phyloP scores from a whole-genome alignment of 1,140 invertebrate species.

The Zaprionus vittiger region DNA sequence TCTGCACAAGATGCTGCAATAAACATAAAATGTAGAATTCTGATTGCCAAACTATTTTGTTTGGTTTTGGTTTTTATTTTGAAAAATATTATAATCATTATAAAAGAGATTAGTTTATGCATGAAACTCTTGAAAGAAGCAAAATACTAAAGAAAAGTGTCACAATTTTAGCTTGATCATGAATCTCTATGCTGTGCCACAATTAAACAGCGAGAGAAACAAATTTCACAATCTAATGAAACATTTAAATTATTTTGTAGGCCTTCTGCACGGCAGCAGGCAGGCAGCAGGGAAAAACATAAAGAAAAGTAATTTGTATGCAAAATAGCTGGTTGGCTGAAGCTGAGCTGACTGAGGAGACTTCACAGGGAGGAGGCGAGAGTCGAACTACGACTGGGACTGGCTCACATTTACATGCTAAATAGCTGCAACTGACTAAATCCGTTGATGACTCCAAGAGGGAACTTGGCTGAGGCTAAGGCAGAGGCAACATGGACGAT shows the following conservation, averaged over 20 bases:
- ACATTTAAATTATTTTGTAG: slow-evolving; percentile 81
- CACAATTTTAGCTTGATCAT: slow-evolving; percentile 14
- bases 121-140: neutral
- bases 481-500: slow-evolving; percentile 12
- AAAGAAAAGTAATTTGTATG: slow-evolving; percentile 83
- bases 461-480: neutral
- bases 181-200: slow-evolving; percentile 4
- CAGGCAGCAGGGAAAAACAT: slow-evolving; percentile 57
- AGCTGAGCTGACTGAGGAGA: slow-evolving; percentile 9
- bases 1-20: slow-evolving; percentile 42
- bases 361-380: neutral
- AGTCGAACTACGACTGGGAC: neutral
- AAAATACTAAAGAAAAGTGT: neutral
- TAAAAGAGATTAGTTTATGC: slow-evolving; percentile 9
- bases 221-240: slow-evolving; percentile 77
- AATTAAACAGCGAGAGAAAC: slow-evolving; percentile 40
- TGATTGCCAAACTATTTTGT: slow-evolving; percentile 3
- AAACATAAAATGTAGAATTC: slow-evolving; percentile 32
- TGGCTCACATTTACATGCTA: slow-evolving; percentile 79
- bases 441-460: slow-evolving; percentile 47
- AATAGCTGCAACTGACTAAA: slow-evolving; percentile 68
- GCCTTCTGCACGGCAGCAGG: slow-evolving; percentile 20
- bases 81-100: neutral
- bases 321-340: slow-evolving; percentile 66
- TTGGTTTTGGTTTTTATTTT: neutral